These are phyloP conservation scores for Pristionchus maxplancki DNA, from an alignment of 2,888 invertebrate species.

Conservation along the genomic window DNA sequence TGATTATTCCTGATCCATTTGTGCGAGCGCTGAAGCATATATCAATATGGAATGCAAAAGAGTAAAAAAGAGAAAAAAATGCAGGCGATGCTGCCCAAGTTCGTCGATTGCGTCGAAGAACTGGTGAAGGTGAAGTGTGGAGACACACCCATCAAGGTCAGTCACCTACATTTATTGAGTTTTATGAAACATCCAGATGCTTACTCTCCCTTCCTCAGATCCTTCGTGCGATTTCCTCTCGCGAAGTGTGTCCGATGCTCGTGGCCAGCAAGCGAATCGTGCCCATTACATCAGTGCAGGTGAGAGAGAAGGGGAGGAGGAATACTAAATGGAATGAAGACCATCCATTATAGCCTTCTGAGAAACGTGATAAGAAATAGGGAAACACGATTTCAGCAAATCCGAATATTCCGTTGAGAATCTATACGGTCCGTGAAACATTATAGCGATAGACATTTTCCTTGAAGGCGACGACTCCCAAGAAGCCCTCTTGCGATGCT, in stretches of 20 bases:
- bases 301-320: too few relatives aligned
- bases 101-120: conserved; percentile 73
- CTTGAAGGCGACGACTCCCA: background rate
- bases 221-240: conserved; percentile 66
- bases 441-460: too few relatives aligned
- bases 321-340: too few relatives aligned
- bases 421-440: background rate
- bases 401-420: background rate
- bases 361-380: too few relatives aligned
- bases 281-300: conserved; percentile 57
- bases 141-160: conserved; percentile 68
- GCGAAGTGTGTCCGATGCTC: conserved; percentile 65
- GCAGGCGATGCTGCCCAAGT: conserved; percentile 65
- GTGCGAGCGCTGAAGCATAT: background rate
- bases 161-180: background rate
- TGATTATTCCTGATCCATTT: background rate
- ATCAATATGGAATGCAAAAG: background rate
- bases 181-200: background rate
- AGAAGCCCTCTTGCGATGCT: conserved; percentile 53
- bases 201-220: conserved; percentile 51
- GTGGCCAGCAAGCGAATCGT: conserved; percentile 38
- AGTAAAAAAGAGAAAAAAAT: background rate
- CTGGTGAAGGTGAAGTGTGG: conserved; percentile 73
- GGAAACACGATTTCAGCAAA: background rate
- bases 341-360: too few relatives aligned